Evolutionary conservation across 2,888 invertebrate genomes (phyloP).

Genomic region (Parapristionchus giblindavisi): DNA sequence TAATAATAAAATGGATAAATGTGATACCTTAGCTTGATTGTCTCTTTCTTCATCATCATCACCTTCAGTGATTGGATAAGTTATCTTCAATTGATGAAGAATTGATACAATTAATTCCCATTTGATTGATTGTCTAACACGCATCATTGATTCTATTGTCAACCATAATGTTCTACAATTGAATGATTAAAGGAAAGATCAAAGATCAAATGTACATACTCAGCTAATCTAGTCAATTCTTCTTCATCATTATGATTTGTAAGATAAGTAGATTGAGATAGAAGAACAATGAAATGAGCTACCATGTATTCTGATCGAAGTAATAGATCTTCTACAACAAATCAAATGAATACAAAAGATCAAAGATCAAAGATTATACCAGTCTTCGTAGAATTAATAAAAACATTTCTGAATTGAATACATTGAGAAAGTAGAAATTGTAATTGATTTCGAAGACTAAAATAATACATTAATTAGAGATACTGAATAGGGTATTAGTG

Average conservation of each 20-base stretch:
- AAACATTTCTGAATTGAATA: background rate
- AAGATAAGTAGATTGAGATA: background rate
- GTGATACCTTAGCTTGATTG: background rate
- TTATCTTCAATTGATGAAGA: conserved; percentile 13
- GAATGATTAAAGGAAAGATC: background rate
- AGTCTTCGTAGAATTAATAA: background rate
- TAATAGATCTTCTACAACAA: background rate
- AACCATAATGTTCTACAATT: background rate
- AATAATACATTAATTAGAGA: too few species aligned
- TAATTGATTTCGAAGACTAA: too few species aligned
- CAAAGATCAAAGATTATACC: background rate
- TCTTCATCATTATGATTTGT: conserved; percentile 9
- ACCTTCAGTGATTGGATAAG: background rate
- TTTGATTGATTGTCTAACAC: background rate
- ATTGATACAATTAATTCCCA: background rate
- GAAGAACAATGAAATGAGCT: background rate
- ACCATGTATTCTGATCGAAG: background rate
- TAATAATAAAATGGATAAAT: too few species aligned
- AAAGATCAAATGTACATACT: background rate
- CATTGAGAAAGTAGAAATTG: background rate
- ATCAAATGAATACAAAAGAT: background rate
- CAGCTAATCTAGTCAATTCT: conserved; percentile 13
- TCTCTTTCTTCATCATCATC: background rate
- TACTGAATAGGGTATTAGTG: too few species aligned
- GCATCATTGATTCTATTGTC: background rate